A percentile compares a stretch with the other conserved stretches of the same genome.
Conservation (phyloP, 2,888 invertebrate genomes). For the Ochropleura plecta region DNA sequence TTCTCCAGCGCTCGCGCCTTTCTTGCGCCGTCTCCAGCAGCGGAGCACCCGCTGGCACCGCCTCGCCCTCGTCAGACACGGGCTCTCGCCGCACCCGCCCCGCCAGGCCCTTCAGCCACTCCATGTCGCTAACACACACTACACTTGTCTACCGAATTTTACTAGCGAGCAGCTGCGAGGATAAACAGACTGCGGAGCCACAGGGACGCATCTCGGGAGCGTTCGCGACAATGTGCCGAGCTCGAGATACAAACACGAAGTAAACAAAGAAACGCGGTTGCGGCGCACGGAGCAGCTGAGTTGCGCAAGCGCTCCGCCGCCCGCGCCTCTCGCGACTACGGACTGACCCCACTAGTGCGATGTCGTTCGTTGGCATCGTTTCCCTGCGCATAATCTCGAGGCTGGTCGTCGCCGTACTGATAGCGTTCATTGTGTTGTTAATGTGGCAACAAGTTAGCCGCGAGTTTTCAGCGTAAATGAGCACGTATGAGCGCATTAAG, state of each 20-base stretch:
- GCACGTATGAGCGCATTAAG: background rate
- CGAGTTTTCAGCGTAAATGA: background rate
- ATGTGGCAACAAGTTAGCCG: conserved; percentile 42
- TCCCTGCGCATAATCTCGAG: conserved; percentile 55
- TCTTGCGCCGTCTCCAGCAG: conserved; percentile 92
- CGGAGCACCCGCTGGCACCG: conserved; percentile 32
- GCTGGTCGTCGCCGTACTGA: conserved; percentile 52
- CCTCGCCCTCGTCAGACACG: conserved; percentile 35
- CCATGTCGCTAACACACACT: conserved; percentile 69
- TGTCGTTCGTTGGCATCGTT: conserved; percentile 66
- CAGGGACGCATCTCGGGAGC: conserved; percentile 35
- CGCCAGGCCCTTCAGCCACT: conserved; percentile 77
- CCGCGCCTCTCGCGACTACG: conserved; percentile 60
- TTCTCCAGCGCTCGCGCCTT: conserved; percentile 93
- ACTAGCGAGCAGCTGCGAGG: conserved; percentile 1
- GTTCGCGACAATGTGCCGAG: conserved; percentile 15
- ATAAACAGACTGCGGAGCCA: conserved; percentile 6
- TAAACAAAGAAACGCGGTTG: conserved; percentile 67
- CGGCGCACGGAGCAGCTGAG: conserved; percentile 13
- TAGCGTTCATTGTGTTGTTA: conserved; percentile 56
- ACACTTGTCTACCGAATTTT: conserved; percentile 38
- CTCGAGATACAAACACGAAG: conserved; percentile 42
- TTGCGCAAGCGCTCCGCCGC: conserved; percentile 62
- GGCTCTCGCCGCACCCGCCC: conserved; percentile 64
- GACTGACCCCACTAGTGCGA: conserved; percentile 46